These are phyloP conservation scores for Antheraea mylitta DNA, from an alignment of 1,140 invertebrate genomes.

Conservation along the genomic window DNA sequence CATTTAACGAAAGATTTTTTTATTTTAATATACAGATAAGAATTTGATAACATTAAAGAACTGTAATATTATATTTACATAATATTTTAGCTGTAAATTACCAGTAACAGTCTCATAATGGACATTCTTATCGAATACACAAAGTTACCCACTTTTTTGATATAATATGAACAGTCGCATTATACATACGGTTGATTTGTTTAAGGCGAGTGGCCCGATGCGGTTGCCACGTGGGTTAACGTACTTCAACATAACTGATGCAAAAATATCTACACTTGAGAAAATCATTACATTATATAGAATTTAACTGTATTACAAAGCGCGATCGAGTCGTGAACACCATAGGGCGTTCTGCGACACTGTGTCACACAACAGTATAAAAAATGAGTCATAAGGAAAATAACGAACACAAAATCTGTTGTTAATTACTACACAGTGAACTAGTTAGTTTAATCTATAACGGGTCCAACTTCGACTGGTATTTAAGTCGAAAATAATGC, in stretches of 20 bases:
- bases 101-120: not conserved
- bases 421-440: slow-evolving; percentile 55
- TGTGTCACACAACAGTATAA: slow-evolving; percentile 8
- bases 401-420: slow-evolving; percentile 48
- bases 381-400: slow-evolving; percentile 66
- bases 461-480: slow-evolving; percentile 34
- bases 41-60: not conserved
- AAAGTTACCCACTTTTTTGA: too few relatives aligned
- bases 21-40: not conserved
- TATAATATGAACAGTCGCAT: too few relatives aligned
- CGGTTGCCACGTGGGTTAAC: slow-evolving; percentile 44
- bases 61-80: not conserved
- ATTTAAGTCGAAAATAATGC: slow-evolving; percentile 35
- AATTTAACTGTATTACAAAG: not conserved
- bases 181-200: slow-evolving; percentile 48
- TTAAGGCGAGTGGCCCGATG: slow-evolving; percentile 40
- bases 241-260: slow-evolving; percentile 50
- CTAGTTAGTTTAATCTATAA: slow-evolving; percentile 52
- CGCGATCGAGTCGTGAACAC: slow-evolving; percentile 1
- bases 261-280: slow-evolving; percentile 21
- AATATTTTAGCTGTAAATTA: too few relatives aligned
- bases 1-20: not conserved
- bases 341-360: slow-evolving; percentile 4
- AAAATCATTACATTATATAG: slow-evolving; percentile 32
- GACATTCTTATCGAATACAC: not conserved